Percentiles rank a stretch among this genome's conserved stretches.
Conservation (phyloP, 2,888 invertebrate species). For the Coenonympha glycerion region DNA sequence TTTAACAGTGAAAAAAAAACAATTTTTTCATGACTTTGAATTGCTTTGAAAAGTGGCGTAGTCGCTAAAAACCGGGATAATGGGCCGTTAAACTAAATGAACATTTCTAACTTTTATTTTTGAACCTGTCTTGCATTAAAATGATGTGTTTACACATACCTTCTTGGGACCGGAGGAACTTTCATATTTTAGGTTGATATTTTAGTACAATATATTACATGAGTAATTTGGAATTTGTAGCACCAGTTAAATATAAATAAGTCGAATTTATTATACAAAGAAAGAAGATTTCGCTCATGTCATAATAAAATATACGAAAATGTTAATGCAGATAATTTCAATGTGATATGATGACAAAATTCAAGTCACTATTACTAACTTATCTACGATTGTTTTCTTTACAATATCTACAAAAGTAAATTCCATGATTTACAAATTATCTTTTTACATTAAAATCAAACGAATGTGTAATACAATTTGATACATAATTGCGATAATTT, state of each 20-base stretch:
- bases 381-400: conserved; percentile 54
- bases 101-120: too few relatives aligned
- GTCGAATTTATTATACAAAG: conserved; percentile 1
- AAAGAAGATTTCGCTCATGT: background rate
- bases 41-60: too few relatives aligned
- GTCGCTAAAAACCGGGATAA: too few relatives aligned
- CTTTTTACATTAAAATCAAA: conserved; percentile 43
- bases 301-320: conserved; percentile 31
- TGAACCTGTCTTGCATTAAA: background rate
- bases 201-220: background rate
- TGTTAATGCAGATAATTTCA: conserved; percentile 48
- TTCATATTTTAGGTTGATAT: background rate
- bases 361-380: conserved; percentile 56
- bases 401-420: conserved; percentile 66
- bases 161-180: background rate
- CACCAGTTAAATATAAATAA: conserved; percentile 48
- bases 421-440: conserved; percentile 31
- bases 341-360: conserved; percentile 74
- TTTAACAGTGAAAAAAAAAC: too few relatives aligned
- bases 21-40: too few relatives aligned
- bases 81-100: too few relatives aligned
- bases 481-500: conserved; percentile 50
- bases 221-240: conserved; percentile 29
- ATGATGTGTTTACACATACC: background rate
- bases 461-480: conserved; percentile 30